Evolutionary conservation across 2,797 vertebrate species (phyloP), one percentile per base, ranked within the genome.

Genomic region (Gila robusta): DNA sequence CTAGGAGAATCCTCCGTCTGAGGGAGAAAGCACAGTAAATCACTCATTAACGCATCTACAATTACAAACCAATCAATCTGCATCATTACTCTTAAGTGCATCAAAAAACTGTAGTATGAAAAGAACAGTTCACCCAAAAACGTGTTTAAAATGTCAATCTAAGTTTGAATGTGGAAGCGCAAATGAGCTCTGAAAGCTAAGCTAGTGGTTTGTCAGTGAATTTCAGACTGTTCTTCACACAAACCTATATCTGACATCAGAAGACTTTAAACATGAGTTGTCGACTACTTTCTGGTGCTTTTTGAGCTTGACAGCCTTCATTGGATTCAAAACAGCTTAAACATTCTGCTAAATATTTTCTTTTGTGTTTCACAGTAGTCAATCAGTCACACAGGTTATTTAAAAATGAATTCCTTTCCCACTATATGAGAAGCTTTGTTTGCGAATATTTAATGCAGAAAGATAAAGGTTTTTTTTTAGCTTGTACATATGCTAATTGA

Each of bases 1-100:
- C 97, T 99, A 82, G 98, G 97, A 90, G 97, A 98, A 92, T 98
- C 98, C 94, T 99, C 98, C 4, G 96, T 97, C 98, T 99, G 82
- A 79, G 83, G 73, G 64, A 86, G 54, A 83, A 26, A 66, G 26
- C n/a, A 84, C 80, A 84, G 71, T 35, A 49, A 87, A 83, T 62
- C 49, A 73, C 66, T 74, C 67, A 47, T 21, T 32, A 77, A 54
- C 44, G 67, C 59, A 21, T 67, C 3, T 52, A n/a, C 71, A 83
- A 35, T 39, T 49, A 67, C 44, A 26, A 77, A 83, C 21, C 39
- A 76, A 44, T 66, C 9, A 67, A 44, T 67, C 21, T 17, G 10
- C 52, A 41, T 32, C 14, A 21, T 8, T 9, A n/a, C 10, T 5
- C 14, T 39, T 32, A 32, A 32, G 28, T 32, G 28, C 28, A 32